Conservation (phyloP, 2,888 invertebrate species). For the Conomelus anceps region DNA sequence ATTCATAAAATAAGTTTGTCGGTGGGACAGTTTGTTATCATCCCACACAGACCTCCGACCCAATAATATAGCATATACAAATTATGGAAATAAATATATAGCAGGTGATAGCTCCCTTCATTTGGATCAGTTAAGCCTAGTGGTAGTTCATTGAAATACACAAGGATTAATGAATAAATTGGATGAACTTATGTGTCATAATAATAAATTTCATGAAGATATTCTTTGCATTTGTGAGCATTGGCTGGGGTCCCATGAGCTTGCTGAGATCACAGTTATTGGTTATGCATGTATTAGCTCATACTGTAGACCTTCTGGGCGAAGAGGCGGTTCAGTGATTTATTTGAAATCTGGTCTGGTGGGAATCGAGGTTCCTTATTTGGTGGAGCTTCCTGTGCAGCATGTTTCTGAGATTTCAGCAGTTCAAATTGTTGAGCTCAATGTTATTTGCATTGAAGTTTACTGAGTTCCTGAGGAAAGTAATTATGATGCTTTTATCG, state of each 20-base stretch:
- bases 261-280: neutral
- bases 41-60: too few relatives aligned
- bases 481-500: neutral
- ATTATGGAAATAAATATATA: too few relatives aligned
- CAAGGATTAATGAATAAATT: neutral
- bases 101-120: too few relatives aligned
- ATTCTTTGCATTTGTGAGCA: neutral
- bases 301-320: neutral
- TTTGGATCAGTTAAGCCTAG: too few relatives aligned
- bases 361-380: neutral
- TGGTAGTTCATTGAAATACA: too few relatives aligned
- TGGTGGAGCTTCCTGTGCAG: neutral
- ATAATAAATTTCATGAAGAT: neutral
- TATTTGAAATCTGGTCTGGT: neutral
- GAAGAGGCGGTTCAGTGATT: slow-evolving; percentile 1
- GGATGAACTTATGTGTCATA: neutral
- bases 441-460: neutral
- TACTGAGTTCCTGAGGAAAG: neutral
- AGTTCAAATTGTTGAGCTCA: neutral
- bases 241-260: neutral
- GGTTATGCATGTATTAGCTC: neutral
- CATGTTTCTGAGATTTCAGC: neutral
- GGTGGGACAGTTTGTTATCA: too few relatives aligned
- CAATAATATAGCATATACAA: too few relatives aligned
- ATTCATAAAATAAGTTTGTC: too few relatives aligned